phyloP scores from a whole-genome alignment of 2,797 vertebrate species.

The Linurgus olivaceus region DNA sequence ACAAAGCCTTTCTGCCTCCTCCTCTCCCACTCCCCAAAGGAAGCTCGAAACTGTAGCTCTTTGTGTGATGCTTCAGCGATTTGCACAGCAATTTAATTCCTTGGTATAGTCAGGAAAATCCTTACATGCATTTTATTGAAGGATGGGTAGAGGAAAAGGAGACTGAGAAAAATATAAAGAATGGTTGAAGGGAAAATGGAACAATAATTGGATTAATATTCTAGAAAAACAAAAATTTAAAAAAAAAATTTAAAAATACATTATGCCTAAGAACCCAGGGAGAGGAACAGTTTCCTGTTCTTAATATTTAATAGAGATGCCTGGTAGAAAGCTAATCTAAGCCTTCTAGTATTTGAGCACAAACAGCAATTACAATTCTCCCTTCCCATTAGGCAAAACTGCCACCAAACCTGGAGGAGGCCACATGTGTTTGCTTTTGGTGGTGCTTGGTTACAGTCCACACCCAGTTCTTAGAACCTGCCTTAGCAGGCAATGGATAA shows the following conservation, averaged over 20 bases:
- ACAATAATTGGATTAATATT: background rate
- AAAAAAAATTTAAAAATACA: background rate
- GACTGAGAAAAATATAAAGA: background rate
- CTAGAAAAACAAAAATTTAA: background rate
- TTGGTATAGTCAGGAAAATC: background rate
- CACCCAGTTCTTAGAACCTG: background rate
- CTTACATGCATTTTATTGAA: background rate
- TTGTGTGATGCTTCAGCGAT: background rate
- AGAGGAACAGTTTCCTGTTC: background rate
- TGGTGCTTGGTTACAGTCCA: fast-evolving
- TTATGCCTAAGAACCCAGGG: background rate
- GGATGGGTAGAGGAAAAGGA: background rate
- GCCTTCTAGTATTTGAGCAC: background rate
- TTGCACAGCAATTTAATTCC: background rate
- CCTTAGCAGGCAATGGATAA: background rate
- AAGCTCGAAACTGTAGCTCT: background rate
- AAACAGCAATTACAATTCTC: background rate
- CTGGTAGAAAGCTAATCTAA: background rate
- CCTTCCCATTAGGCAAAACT: background rate
- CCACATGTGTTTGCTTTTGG: background rate
- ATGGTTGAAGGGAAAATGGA: background rate
- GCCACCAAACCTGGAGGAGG: background rate
- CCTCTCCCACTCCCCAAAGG: background rate
- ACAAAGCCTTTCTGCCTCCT: background rate
- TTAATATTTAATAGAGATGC: background rate